Percentiles rank a stretch among this genome's conserved stretches.
Conservation (phyloP, 2,888 invertebrate genomes). For the Drosophila pseudotalamancana region DNA sequence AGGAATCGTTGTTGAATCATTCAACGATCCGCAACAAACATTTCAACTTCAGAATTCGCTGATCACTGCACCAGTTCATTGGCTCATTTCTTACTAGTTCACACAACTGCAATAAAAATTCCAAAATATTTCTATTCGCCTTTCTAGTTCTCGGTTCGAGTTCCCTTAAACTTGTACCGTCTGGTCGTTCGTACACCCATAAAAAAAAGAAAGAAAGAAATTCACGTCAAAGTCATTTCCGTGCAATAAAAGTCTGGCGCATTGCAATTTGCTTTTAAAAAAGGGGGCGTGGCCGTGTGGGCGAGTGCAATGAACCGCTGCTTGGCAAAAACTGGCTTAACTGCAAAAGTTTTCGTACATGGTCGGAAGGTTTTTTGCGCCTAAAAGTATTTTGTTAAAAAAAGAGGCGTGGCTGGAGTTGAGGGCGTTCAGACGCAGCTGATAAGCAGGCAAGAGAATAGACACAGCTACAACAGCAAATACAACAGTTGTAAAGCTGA, state of each 20-base stretch:
- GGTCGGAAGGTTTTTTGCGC: constrained; percentile 38
- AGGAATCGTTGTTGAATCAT: too few species aligned
- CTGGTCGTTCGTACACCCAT: constrained; percentile 14
- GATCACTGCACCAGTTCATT: too few species aligned
- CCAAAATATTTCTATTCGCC: constrained; percentile 26
- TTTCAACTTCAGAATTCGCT: too few species aligned
- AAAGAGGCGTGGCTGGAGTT: not conserved
- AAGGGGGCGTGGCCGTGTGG: constrained; percentile 8
- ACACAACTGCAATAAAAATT: too few species aligned
- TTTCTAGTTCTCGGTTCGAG: constrained; percentile 18
- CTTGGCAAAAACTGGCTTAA: constrained; percentile 7
- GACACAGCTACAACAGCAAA: constrained; percentile 2
- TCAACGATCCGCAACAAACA: too few species aligned
- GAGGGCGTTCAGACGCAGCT: constrained; percentile 17
- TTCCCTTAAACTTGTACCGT: constrained; percentile 27
- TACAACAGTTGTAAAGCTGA: constrained; percentile 43
- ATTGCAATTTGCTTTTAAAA: constrained; percentile 54
- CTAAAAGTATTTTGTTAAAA: constrained; percentile 49
- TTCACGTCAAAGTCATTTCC: constrained; percentile 60
- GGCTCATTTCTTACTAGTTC: too few species aligned
- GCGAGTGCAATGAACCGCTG: constrained; percentile 67
- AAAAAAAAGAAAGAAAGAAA: constrained; percentile 25
- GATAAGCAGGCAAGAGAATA: constrained; percentile 49
- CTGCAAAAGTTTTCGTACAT: constrained; percentile 51
- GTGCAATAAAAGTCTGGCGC: constrained; percentile 67